phyloP scores from a whole-genome alignment of 1,140 invertebrate species.

The Temnothorax nylanderi region DNA sequence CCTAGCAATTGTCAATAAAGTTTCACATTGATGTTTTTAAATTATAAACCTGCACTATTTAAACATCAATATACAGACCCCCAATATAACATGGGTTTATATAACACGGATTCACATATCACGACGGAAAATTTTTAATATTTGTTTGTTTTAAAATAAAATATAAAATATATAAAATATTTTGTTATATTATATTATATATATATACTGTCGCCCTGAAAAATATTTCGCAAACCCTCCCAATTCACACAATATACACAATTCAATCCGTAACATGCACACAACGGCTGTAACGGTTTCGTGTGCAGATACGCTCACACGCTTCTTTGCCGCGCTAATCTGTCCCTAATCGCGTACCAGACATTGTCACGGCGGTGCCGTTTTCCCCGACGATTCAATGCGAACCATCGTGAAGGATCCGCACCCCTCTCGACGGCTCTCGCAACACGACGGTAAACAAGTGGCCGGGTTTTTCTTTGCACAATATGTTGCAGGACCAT shows the following conservation, averaged over 20 bases:
- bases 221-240: background rate
- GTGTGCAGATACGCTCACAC: constrained; percentile 41
- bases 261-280: background rate
- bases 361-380: constrained; percentile 54
- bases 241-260: background rate
- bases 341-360: constrained; percentile 52
- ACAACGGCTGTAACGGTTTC: constrained; percentile 35
- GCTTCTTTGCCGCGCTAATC: constrained; percentile 55
- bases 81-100: no score
- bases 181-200: no score
- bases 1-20: no score
- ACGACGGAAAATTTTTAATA: no score
- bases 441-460: constrained; percentile 76
- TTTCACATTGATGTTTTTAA: no score
- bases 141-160: no score
- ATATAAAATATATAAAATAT: no score
- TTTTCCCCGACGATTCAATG: constrained; percentile 48
- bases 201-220: background rate
- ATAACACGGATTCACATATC: no score
- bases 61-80: no score
- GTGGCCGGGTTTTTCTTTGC: constrained; percentile 80
- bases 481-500: constrained; percentile 82
- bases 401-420: constrained; percentile 49
- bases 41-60: no score
- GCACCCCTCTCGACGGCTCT: constrained; percentile 43